A percentile compares a stretch with the other conserved stretches of the same genome.
Conservation (phyloP, 2,888 invertebrate species). For the Saturnia pavonia region DNA sequence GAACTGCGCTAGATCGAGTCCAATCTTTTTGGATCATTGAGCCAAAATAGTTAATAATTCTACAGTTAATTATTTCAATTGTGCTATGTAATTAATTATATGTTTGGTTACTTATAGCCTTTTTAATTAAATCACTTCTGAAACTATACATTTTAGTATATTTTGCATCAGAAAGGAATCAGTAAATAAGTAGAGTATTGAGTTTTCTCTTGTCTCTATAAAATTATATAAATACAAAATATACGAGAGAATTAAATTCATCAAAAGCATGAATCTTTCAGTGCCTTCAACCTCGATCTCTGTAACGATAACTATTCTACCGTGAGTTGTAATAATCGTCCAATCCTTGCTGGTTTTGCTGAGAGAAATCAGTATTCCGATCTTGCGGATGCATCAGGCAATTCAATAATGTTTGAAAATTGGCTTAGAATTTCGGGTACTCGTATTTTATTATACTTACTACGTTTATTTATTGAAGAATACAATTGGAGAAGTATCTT, state of each 20-base stretch:
- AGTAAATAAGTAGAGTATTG: no score
- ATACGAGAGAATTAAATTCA: neutral
- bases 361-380: slow-evolving; percentile 7
- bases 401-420: neutral
- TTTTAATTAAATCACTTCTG: no score
- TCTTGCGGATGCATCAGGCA: neutral
- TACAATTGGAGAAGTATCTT: neutral
- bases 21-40: no score
- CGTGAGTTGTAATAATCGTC: neutral
- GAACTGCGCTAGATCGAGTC: no score
- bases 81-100: no score
- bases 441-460: neutral
- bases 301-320: neutral
- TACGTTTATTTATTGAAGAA: neutral
- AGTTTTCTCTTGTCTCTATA: no score
- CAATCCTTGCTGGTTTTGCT: neutral
- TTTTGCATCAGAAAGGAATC: no score
- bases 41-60: no score
- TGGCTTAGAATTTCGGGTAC: neutral
- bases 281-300: neutral
- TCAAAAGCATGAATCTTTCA: slow-evolving; percentile 1
- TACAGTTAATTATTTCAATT: no score
- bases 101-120: no score
- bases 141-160: no score
- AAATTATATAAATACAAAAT: neutral